phyloP scores from a whole-genome alignment of 2,797 vertebrate species.

The Intellagama lesueurii region DNA sequence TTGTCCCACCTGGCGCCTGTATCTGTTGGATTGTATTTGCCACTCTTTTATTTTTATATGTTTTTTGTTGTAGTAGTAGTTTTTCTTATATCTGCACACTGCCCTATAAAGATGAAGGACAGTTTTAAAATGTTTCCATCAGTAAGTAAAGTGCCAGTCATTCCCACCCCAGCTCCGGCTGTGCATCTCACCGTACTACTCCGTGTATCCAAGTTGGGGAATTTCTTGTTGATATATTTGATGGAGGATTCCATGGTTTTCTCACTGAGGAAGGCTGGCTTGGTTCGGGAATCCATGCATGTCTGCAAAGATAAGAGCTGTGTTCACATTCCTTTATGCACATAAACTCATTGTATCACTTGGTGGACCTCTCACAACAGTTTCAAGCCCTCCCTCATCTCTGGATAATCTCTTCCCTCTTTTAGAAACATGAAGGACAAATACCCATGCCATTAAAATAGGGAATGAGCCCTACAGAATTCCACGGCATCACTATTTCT shows the following conservation, averaged over 20 bases:
- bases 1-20: background rate
- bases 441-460: background rate
- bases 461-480: background rate
- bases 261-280: slow-evolving; percentile 83
- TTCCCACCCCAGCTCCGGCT: background rate
- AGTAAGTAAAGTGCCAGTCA: background rate
- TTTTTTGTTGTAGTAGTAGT: background rate
- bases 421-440: background rate
- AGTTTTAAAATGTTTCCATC: background rate
- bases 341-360: background rate
- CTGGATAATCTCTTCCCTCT: background rate
- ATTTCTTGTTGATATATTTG: slow-evolving; percentile 94
- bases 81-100: background rate
- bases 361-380: slow-evolving; percentile 25
- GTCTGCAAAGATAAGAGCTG: slow-evolving; percentile 67
- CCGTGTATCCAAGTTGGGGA: slow-evolving; percentile 90
- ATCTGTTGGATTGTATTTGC: background rate
- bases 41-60: background rate
- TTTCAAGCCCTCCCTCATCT: slow-evolving; percentile 44
- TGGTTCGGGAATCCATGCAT: slow-evolving; percentile 84
- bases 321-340: background rate
- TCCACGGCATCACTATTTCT: background rate
- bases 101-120: background rate
- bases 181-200: slow-evolving; percentile 73
- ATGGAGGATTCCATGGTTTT: slow-evolving; percentile 89